These are phyloP conservation scores for Tretioscincus oriximinensis DNA, from an alignment of 2,113 vertebrate species.

Conservation along the genomic window DNA sequence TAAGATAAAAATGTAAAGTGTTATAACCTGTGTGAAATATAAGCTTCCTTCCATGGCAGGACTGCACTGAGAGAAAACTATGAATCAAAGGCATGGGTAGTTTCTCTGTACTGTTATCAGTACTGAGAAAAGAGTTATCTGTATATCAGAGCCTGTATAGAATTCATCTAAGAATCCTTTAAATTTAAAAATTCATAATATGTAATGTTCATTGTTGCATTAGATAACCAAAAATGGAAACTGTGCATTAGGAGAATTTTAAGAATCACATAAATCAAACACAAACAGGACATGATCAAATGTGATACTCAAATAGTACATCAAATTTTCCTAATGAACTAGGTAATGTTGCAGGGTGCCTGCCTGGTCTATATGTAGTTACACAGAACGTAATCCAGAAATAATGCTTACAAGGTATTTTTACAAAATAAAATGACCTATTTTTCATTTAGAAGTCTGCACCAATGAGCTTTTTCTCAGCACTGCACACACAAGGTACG, in stretches of 20 bases:
- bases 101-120: background rate
- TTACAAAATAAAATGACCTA: conserved; percentile 9
- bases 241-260: background rate
- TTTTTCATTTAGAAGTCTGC: background rate
- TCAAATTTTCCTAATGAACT: background rate
- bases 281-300: background rate
- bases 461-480: background rate
- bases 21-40: too few relatives aligned
- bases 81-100: background rate
- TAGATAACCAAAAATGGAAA: background rate
- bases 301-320: background rate
- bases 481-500: background rate
- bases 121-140: background rate
- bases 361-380: background rate
- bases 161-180: background rate
- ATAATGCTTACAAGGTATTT: background rate
- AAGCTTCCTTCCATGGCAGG: too few relatives aligned
- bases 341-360: background rate
- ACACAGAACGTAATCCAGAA: background rate
- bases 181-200: too few relatives aligned
- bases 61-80: too few relatives aligned
- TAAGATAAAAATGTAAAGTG: too few relatives aligned
- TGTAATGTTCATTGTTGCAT: background rate
- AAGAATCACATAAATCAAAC: background rate
- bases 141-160: background rate